Conservation (phyloP, 2,888 invertebrate species). For the Polyommatus iphigenia region DNA sequence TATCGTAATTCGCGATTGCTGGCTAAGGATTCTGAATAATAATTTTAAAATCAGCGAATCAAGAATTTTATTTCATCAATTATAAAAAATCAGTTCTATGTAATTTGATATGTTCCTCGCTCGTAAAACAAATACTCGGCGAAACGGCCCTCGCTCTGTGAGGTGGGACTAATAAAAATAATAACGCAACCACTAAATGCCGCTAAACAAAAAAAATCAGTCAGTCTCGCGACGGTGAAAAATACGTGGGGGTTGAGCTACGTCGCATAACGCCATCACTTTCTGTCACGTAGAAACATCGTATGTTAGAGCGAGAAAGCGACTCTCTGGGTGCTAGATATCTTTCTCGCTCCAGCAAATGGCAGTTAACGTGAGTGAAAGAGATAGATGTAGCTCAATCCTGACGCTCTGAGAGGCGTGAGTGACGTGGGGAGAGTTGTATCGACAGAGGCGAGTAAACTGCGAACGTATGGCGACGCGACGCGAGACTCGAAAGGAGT, state of each 20-base stretch:
- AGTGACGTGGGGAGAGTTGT: conserved; percentile 14
- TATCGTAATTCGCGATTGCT: background rate
- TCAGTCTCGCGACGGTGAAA: conserved; percentile 70
- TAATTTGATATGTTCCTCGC: conserved; percentile 72
- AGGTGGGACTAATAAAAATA: conserved; percentile 53
- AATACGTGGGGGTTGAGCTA: background rate
- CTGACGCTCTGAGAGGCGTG: background rate
- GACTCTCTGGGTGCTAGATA: background rate
- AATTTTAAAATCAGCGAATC: background rate
- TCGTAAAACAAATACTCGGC: conserved; percentile 53
- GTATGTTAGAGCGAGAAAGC: background rate
- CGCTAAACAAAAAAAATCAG: conserved; percentile 72
- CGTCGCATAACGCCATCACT: background rate
- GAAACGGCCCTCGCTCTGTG: conserved; percentile 33
- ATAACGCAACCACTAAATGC: conserved; percentile 69
- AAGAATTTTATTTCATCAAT: conserved; percentile 33
- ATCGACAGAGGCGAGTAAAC: conserved; percentile 19
- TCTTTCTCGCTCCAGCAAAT: background rate
- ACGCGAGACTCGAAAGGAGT: background rate
- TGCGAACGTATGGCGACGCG: background rate
- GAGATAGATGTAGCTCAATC: background rate
- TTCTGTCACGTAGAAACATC: background rate
- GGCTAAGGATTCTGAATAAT: background rate
- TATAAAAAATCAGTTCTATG: conserved; percentile 56
- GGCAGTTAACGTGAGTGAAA: background rate